Conservation (phyloP, 2,797 vertebrate genomes). For the Scarus forsteni region DNA sequence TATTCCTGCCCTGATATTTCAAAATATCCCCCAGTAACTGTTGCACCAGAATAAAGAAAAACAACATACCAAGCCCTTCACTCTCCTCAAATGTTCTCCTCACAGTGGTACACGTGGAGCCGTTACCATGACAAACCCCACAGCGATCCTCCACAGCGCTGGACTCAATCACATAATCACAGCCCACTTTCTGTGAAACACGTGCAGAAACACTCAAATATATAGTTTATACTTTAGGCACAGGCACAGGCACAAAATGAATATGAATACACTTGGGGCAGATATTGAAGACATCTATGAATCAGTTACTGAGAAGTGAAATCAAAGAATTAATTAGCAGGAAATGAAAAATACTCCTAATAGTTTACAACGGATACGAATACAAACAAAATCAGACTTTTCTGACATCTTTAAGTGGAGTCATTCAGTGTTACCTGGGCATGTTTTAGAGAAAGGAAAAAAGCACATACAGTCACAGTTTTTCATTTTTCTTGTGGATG, state of each 20-base stretch:
- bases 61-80: conserved; percentile 88
- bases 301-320: background rate
- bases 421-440: too few species aligned
- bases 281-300: background rate
- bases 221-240: background rate
- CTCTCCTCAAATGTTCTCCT: conserved; percentile 90
- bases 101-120: conserved; percentile 94
- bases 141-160: conserved; percentile 91
- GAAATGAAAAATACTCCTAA: background rate
- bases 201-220: background rate
- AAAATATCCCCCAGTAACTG: too few species aligned
- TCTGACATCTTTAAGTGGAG: too few species aligned
- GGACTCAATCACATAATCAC: conserved; percentile 94
- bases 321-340: background rate
- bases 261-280: background rate
- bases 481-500: too few species aligned
- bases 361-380: too few species aligned
- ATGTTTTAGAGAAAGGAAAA: too few species aligned
- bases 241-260: background rate
- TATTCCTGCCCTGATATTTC: background rate
- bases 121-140: conserved; percentile 92
- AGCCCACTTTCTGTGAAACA: conserved; percentile 91
- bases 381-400: too few species aligned
- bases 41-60: background rate
- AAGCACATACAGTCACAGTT: too few species aligned